These are phyloP conservation scores for Otus sunia DNA, from an alignment of 2,113 vertebrate species.

Conservation along the genomic window DNA sequence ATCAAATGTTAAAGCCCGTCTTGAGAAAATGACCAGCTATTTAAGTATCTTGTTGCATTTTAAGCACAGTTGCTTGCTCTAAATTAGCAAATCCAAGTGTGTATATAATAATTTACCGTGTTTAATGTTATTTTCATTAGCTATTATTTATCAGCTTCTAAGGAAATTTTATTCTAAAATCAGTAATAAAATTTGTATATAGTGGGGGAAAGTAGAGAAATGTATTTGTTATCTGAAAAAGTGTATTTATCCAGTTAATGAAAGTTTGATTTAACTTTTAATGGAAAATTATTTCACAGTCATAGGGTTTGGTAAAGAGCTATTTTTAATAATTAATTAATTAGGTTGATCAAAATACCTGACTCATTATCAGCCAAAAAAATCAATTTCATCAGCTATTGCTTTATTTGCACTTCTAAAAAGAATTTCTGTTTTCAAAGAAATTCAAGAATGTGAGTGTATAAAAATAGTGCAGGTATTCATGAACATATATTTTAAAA, in stretches of 20 bases:
- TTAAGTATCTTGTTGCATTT: slow-evolving; percentile 35
- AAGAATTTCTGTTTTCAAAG: neutral
- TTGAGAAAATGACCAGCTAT: neutral
- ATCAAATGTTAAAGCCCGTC: neutral
- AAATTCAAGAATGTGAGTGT: neutral
- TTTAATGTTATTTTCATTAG: slow-evolving; percentile 40
- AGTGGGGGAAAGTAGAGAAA: neutral
- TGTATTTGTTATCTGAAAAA: neutral
- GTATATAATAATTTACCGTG: neutral
- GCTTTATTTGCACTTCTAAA: neutral
- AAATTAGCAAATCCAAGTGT: slow-evolving; percentile 47
- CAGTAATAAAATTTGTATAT: neutral
- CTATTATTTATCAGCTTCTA: slow-evolving; percentile 14
- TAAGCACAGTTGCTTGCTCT: slow-evolving; percentile 28
- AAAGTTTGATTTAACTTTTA: neutral
- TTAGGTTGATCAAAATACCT: neutral
- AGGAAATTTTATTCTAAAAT: slow-evolving; percentile 62
- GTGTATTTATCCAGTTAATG: neutral
- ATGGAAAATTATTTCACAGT: neutral
- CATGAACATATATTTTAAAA: neutral
- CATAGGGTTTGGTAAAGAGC: neutral
- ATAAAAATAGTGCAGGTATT: neutral
- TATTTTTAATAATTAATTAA: neutral
- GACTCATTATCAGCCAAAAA: neutral
- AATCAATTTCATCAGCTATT: neutral